phyloP scores from a whole-genome alignment of 2,797 vertebrate genomes.

The Sebastes iracundus region DNA sequence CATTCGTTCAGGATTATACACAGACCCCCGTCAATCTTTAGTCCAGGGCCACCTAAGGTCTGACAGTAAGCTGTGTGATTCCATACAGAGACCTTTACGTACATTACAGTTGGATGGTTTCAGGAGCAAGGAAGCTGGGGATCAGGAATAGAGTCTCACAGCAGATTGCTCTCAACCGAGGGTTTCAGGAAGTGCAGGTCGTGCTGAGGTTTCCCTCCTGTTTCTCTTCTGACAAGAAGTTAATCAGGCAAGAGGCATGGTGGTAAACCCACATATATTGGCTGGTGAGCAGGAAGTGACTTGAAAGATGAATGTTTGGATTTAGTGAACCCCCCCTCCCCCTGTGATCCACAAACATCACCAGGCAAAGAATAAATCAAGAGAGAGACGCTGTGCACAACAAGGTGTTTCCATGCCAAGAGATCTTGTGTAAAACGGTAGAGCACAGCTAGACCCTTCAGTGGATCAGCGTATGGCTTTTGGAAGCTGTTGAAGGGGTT shows the following conservation, averaged over 20 bases:
- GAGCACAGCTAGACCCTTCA: background rate
- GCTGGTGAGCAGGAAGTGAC: constrained; percentile 30
- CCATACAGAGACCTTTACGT: background rate
- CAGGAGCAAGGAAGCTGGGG: background rate
- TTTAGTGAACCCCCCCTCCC: constrained; percentile 23
- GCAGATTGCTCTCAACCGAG: constrained; percentile 24
- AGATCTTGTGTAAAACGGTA: constrained; percentile 16
- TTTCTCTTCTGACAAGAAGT: constrained; percentile 18
- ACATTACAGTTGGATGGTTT: constrained; percentile 5
- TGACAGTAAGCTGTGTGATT: constrained; percentile 17
- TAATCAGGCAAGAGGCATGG: constrained; percentile 31
- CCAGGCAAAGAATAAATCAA: constrained; percentile 38
- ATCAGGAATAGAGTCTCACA: constrained; percentile 24
- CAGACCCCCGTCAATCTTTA: background rate
- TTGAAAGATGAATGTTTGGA: constrained; percentile 50
- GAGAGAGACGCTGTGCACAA: background rate
- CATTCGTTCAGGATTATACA: constrained; percentile 15
- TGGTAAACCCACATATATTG: constrained; percentile 5
- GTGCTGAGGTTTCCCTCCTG: constrained; percentile 11
- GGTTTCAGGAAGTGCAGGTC: constrained; percentile 2
- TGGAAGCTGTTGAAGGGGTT: background rate
- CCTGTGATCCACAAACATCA: background rate
- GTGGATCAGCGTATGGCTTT: background rate
- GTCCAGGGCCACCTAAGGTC: background rate
- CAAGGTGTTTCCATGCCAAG: constrained; percentile 3